These are phyloP conservation scores for Pleuronectes platessa DNA, from an alignment of 2,113 vertebrate genomes.

Conservation along the genomic window DNA sequence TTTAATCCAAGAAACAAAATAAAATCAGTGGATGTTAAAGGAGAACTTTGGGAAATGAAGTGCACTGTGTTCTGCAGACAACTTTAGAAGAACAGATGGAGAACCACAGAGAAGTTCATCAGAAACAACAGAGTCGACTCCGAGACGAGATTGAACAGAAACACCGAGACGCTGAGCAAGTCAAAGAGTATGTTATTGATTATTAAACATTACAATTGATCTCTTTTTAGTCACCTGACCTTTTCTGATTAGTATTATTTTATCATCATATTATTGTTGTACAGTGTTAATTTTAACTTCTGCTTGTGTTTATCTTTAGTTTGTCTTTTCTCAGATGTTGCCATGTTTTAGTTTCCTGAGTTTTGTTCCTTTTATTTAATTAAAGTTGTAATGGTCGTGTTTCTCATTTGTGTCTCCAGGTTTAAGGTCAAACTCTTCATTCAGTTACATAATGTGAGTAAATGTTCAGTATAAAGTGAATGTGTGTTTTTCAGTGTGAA, in stretches of 20 bases:
- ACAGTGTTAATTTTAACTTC: too few relatives aligned
- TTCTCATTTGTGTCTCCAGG: background rate
- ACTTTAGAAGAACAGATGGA: constrained; percentile 93
- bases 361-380: too few relatives aligned
- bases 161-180: constrained; percentile 88
- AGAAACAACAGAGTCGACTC: constrained; percentile 91
- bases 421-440: too few relatives aligned
- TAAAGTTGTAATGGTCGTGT: background rate
- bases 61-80: constrained; percentile 77
- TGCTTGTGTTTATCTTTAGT: background rate
- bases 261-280: background rate
- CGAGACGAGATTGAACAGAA: constrained; percentile 94
- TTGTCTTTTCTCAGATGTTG: background rate
- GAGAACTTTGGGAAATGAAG: too few relatives aligned
- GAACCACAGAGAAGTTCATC: constrained; percentile 91
- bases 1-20: too few relatives aligned
- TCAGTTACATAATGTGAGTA: background rate
- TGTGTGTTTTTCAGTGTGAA: constrained; percentile 81
- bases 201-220: background rate
- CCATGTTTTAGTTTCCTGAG: too few relatives aligned
- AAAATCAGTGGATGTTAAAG: background rate
- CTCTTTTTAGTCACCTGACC: too few relatives aligned
- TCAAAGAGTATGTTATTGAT: constrained; percentile 86
- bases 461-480: background rate
- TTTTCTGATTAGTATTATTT: background rate